phyloP scores from a whole-genome alignment of 2,113 vertebrate species.

The Pachycephala philippinensis region DNA sequence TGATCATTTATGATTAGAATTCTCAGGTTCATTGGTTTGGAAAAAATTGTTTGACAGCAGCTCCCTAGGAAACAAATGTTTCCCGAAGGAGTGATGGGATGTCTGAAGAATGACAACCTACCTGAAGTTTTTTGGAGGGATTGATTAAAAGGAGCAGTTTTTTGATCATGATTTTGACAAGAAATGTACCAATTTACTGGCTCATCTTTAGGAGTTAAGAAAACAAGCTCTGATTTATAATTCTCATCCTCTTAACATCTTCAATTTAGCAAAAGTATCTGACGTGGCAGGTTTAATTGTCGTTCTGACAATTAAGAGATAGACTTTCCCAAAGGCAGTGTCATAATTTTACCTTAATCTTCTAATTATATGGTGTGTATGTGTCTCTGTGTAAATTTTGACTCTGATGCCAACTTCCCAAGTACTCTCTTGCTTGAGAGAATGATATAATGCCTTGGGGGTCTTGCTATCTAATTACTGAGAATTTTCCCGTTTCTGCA shows the following conservation, averaged over 20 bases:
- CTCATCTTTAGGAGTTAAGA: neutral
- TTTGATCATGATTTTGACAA: neutral
- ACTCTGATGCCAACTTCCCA: constrained; percentile 21
- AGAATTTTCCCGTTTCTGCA: neutral
- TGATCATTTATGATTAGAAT: neutral
- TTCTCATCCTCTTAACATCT: neutral
- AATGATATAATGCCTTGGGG: constrained; percentile 8
- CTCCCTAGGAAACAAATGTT: neutral
- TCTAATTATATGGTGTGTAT: constrained; percentile 26
- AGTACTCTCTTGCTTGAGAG: constrained; percentile 1
- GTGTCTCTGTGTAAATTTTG: neutral
- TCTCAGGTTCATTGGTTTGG: fast-evolving
- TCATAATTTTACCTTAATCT: constrained; percentile 52
- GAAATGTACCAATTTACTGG: neutral
- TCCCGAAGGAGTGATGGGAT: neutral
- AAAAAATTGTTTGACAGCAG: neutral
- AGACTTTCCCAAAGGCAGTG: constrained; percentile 47
- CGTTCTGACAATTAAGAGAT: neutral
- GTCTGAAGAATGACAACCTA: neutral
- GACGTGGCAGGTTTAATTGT: neutral
- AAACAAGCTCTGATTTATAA: neutral
- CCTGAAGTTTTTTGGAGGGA: neutral
- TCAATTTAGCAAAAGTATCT: constrained; percentile 5
- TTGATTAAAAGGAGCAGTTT: neutral
- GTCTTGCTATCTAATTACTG: constrained; percentile 36